Conservation (phyloP, 2,113 vertebrate species). For the Baryphthengus martii region DNA sequence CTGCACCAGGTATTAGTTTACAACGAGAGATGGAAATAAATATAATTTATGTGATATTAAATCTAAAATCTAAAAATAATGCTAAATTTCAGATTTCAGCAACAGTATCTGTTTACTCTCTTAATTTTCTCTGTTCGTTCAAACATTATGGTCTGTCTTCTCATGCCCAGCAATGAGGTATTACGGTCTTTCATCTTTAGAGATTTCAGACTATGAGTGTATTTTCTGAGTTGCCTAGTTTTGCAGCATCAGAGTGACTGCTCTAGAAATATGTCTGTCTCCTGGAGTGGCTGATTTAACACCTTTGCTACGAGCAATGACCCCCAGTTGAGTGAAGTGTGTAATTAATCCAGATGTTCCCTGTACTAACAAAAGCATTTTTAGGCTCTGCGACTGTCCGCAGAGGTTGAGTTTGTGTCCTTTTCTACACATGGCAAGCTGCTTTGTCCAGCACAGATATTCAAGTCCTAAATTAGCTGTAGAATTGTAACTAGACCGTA, state of each 20-base stretch:
- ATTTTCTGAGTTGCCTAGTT: not conserved
- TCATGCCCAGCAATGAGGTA: not conserved
- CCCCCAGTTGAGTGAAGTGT: constrained; percentile 27
- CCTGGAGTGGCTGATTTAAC: constrained; percentile 58
- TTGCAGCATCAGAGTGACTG: not conserved
- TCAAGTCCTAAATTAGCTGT: constrained; percentile 46
- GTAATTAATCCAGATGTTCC: constrained; percentile 66
- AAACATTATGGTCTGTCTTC: not conserved
- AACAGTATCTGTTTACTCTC: not conserved
- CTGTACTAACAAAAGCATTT: constrained; percentile 47
- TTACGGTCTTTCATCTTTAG: not conserved
- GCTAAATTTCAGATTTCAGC: not conserved
- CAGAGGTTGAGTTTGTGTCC: constrained; percentile 51
- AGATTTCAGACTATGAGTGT: not conserved
- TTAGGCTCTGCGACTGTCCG: constrained; percentile 2
- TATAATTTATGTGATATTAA: not conserved
- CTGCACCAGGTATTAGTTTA: not conserved
- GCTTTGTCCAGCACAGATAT: constrained; percentile 38
- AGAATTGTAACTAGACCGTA: constrained; percentile 43
- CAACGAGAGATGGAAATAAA: not conserved
- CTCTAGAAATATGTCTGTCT: constrained; percentile 16
- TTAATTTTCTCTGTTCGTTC: not conserved
- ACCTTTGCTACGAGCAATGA: constrained; percentile 55
- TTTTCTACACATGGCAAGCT: constrained; percentile 52
- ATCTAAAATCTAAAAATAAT: not conserved